A percentile compares a stretch with the other conserved stretches of the same genome.
Conservation (phyloP, 1,140 invertebrate genomes). For the Aporrectodea caliginosa region DNA sequence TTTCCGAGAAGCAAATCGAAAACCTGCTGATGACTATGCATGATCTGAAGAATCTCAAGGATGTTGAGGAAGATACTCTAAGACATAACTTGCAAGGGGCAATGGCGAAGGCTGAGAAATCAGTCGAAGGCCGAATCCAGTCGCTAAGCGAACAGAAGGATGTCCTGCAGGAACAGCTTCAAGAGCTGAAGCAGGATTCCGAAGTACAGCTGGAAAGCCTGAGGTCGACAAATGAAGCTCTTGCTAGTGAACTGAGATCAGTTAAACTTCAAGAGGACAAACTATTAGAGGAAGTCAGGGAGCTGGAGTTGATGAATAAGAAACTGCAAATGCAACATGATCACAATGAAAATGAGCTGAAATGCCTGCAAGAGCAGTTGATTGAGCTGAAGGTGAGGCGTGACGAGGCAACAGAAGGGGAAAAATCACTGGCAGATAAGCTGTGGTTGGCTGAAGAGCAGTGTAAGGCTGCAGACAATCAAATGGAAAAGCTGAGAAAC, state of each 20-base stretch:
- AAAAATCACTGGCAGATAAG: neutral
- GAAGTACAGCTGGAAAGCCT: neutral
- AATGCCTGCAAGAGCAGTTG: neutral
- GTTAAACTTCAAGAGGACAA: neutral
- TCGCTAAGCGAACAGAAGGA: constrained; percentile 17
- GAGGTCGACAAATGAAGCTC: neutral
- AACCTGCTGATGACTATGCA: neutral
- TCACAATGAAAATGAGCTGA: neutral
- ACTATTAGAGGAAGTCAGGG: neutral
- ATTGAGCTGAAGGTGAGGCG: neutral
- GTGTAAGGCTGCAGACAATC: neutral
- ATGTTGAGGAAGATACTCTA: constrained; percentile 40
- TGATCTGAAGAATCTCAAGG: constrained; percentile 37
- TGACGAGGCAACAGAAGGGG: neutral
- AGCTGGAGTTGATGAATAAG: neutral
- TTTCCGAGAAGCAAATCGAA: neutral
- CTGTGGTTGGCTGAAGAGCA: neutral
- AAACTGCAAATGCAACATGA: constrained; percentile 2
- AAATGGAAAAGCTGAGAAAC: neutral
- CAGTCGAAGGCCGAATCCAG: constrained; percentile 18
- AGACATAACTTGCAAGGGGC: neutral
- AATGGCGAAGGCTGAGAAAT: constrained; percentile 38
- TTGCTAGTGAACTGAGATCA: neutral
- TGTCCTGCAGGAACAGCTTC: neutral
- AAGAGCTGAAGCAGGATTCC: neutral